phyloP scores from a whole-genome alignment of 2,888 invertebrate genomes.

The Belgica antarctica region DNA sequence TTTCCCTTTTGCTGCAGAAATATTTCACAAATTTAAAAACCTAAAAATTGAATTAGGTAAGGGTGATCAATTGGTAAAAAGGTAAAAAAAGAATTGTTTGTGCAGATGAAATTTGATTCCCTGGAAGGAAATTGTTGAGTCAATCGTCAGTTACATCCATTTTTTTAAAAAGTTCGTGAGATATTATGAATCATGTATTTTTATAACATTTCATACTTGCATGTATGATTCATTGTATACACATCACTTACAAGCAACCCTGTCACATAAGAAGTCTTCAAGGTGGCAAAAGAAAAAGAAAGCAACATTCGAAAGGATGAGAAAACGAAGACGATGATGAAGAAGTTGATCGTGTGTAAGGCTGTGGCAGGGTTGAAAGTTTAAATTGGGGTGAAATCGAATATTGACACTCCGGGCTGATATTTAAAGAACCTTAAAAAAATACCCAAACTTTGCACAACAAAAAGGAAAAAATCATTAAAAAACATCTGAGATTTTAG shows the following conservation, averaged over 20 bases:
- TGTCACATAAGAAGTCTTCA: not conserved
- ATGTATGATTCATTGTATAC: too few relatives aligned
- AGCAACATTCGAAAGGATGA: not conserved
- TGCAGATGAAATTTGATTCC: slow-evolving; percentile 15
- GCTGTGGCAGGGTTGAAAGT: slow-evolving; percentile 10
- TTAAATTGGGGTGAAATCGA: slow-evolving; percentile 38
- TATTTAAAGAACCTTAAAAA: slow-evolving; percentile 22
- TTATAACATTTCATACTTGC: too few relatives aligned
- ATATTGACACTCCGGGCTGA: slow-evolving; percentile 36
- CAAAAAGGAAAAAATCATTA: slow-evolving; percentile 35
- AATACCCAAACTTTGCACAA: slow-evolving; percentile 7
- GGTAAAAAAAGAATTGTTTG: slow-evolving; percentile 9
- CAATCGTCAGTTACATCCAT: too few relatives aligned
- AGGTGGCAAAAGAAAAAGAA: not conserved
- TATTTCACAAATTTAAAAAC: slow-evolving; percentile 28
- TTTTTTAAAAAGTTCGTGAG: too few relatives aligned
- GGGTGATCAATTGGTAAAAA: slow-evolving; percentile 32
- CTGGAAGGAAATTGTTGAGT: not conserved
- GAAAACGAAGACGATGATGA: slow-evolving; percentile 7
- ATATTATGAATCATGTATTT: too few relatives aligned
- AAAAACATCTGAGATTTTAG: slow-evolving; percentile 33
- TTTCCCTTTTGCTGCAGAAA: not conserved
- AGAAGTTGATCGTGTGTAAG: slow-evolving; percentile 34
- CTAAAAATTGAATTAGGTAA: slow-evolving; percentile 34
- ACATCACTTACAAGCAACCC: too few relatives aligned